phyloP scores from a whole-genome alignment of 92 coral and sea anemone species.

The Meandrina meandrites region DNA sequence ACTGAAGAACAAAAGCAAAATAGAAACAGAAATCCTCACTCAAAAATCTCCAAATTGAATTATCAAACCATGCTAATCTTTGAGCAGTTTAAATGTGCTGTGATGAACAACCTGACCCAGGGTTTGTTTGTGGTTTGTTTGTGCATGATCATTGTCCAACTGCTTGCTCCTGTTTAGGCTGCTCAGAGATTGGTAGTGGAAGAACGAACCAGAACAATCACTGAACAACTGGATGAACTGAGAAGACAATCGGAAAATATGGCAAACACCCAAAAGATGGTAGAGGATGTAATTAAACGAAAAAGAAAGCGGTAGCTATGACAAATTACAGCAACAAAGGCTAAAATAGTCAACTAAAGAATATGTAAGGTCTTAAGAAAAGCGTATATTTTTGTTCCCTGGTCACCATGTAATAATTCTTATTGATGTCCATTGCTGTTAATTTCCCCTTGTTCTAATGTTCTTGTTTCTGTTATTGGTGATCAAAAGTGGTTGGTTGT shows the following conservation, averaged over 20 bases:
- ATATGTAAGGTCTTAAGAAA: not conserved
- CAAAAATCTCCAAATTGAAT: no score
- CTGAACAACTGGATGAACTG: constrained; percentile 49
- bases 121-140: not conserved
- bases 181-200: constrained; percentile 51
- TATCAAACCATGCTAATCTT: no score
- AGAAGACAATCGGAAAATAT: constrained; percentile 37
- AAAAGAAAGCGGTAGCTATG: constrained; percentile 17
- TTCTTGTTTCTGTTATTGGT: not conserved
- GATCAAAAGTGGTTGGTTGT: not conserved
- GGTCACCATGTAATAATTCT: not conserved
- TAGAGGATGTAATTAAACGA: constrained; percentile 39
- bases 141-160: no score
- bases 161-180: constrained; percentile 30
- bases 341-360: not conserved
- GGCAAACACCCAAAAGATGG: constrained; percentile 46
- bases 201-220: constrained; percentile 42
- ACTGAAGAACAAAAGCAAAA: no score
- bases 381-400: not conserved
- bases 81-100: no score
- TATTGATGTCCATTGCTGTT: not conserved
- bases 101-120: no score
- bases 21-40: no score
- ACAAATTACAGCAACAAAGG: not conserved
- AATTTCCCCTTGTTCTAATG: not conserved